Conservation (phyloP, 2,797 vertebrate genomes). For the Mormyrops boulengeri region DNA sequence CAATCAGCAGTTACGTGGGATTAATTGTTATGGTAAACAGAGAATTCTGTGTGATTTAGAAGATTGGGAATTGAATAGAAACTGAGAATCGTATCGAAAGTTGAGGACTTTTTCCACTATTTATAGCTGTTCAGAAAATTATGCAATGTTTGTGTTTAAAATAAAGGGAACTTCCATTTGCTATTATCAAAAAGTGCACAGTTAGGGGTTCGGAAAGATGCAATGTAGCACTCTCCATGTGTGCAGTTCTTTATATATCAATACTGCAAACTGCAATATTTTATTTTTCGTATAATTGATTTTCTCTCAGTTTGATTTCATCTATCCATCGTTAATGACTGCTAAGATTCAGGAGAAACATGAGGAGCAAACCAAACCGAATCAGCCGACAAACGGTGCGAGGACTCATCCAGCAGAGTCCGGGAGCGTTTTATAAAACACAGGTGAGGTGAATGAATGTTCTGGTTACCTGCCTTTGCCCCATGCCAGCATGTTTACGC, state of each 20-base stretch:
- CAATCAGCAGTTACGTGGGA: background rate
- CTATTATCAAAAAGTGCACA: background rate
- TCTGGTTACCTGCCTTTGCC: background rate
- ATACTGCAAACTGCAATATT: background rate
- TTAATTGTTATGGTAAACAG: background rate
- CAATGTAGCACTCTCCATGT: background rate
- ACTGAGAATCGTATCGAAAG: background rate
- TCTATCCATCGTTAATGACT: background rate
- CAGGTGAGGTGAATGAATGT: background rate
- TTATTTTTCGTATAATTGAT: background rate
- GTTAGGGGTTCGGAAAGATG: background rate
- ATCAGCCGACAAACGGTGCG: background rate
- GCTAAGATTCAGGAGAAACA: background rate
- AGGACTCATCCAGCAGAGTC: background rate
- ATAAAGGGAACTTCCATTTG: background rate
- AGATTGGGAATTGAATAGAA: background rate
- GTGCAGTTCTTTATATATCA: background rate
- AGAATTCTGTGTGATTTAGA: background rate
- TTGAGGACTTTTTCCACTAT: background rate
- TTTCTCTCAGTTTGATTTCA: background rate
- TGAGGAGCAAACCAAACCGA: background rate
- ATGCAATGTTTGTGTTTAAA: background rate
- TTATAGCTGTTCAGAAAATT: background rate
- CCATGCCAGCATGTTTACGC: background rate
- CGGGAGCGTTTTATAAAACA: background rate